Percentiles rank a stretch among this genome's conserved stretches.
Conservation (phyloP, 2,888 invertebrate genomes). For the Toxonevra muliebris region DNA sequence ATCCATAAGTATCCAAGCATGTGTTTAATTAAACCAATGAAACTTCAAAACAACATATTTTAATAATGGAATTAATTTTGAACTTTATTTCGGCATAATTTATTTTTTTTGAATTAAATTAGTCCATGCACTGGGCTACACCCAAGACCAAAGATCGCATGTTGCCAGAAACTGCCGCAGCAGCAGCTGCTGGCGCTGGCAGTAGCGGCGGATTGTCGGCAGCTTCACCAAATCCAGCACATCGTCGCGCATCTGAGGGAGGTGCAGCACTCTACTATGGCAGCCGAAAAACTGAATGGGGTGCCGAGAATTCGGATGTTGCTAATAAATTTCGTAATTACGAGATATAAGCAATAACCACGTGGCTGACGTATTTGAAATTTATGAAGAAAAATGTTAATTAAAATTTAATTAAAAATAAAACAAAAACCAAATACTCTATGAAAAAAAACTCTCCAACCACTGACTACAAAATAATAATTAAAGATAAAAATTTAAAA, state of each 20-base stretch:
- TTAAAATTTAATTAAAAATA: no score
- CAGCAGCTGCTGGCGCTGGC: constrained; percentile 49
- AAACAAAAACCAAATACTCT: no score
- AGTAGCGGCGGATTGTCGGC: constrained; percentile 70
- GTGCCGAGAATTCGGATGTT: constrained; percentile 80
- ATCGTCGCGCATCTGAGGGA: constrained; percentile 85
- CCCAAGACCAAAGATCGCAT: constrained; percentile 91
- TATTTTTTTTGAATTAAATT: constrained; percentile 40
- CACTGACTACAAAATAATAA: constrained; percentile 14
- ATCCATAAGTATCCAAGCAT: constrained; percentile 38
- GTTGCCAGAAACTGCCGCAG: constrained; percentile 70
- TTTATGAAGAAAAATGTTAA: background rate
- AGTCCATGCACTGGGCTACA: constrained; percentile 94
- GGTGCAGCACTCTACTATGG: constrained; percentile 79
- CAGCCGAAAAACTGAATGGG: constrained; percentile 72
- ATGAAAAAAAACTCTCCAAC: no score
- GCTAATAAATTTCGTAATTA: constrained; percentile 91
- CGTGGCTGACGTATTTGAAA: background rate
- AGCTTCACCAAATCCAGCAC: constrained; percentile 68
- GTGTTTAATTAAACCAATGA: background rate
- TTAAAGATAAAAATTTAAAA: constrained; percentile 23
- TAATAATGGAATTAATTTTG: background rate
- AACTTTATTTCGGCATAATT: background rate
- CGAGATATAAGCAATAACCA: constrained; percentile 76
- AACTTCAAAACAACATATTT: background rate